Conservation (phyloP, 2,888 invertebrate species). For the Imbricaverruca yamaguchii region DNA sequence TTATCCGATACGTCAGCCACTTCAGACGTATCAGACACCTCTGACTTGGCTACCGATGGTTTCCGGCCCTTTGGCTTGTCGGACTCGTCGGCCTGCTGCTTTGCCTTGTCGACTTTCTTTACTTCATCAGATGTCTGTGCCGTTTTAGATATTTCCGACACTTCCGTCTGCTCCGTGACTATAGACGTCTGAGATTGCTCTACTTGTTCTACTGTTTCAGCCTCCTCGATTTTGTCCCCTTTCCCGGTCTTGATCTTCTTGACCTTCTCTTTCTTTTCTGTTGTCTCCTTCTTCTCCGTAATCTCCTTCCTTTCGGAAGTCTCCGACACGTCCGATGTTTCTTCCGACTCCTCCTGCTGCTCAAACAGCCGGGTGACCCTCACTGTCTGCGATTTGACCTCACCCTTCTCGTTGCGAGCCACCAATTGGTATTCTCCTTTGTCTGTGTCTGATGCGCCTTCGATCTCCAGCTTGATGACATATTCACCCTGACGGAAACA, state of each 20-base stretch:
- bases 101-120: too few relatives aligned
- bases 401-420: constrained; percentile 87
- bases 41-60: constrained; percentile 18
- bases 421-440: constrained; percentile 84
- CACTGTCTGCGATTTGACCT: constrained; percentile 79
- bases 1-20: constrained; percentile 20
- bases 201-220: not conserved
- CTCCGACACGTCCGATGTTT: constrained; percentile 29
- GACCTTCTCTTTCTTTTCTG: not conserved
- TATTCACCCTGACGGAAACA: constrained; percentile 64
- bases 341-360: constrained; percentile 57
- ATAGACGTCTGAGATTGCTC: constrained; percentile 22
- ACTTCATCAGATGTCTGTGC: not conserved
- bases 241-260: constrained; percentile 21
- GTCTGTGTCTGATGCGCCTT: constrained; percentile 67
- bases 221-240: constrained; percentile 24
- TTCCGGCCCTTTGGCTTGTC: constrained; percentile 26
- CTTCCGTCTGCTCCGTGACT: not conserved
- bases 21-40: constrained; percentile 22
- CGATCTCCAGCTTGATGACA: constrained; percentile 80
- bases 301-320: constrained; percentile 24
- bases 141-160: not conserved
- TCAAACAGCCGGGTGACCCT: constrained; percentile 73
- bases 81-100: too few relatives aligned
- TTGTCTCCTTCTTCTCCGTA: constrained; percentile 29